A percentile compares a stretch with the other conserved stretches of the same genome.
These are phyloP conservation scores for Oncorhynchus masou DNA, from an alignment of 2,113 vertebrate species.

Conservation along the genomic window DNA sequence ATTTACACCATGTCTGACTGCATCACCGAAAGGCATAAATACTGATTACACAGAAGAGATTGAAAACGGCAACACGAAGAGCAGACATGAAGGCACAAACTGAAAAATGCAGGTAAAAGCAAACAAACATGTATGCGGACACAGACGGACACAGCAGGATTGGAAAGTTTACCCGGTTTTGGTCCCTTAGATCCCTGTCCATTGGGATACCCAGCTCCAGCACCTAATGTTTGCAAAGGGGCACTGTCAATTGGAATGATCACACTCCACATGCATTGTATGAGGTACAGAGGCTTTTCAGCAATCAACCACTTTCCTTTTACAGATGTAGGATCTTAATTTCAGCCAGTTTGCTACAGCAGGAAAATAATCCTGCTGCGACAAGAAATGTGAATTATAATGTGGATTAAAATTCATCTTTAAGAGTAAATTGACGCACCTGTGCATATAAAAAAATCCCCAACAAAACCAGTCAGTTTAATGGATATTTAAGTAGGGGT, in stretches of 20 bases:
- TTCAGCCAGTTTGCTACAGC: no score
- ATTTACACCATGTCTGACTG: neutral
- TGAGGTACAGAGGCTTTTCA: neutral
- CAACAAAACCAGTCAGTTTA: neutral
- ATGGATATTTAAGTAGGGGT: neutral
- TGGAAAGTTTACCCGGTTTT: slow-evolving; percentile 16
- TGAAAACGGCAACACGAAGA: neutral
- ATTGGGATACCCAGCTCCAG: slow-evolving; percentile 4
- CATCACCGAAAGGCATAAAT: neutral
- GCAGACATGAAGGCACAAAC: slow-evolving; percentile 7
- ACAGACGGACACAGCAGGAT: neutral
- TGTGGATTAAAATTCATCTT: no score
- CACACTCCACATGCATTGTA: neutral
- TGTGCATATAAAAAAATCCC: no score
- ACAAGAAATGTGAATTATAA: no score
- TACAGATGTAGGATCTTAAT: neutral
- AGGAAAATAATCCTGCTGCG: no score
- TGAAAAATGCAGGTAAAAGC: slow-evolving; percentile 5
- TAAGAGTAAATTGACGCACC: no score
- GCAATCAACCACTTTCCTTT: neutral
- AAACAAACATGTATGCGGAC: slow-evolving; percentile 14
- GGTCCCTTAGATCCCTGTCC: slow-evolving; percentile 15
- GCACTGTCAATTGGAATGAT: slow-evolving; percentile 6
- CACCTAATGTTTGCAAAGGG: slow-evolving; percentile 25
- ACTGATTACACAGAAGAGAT: neutral